Base-by-base conservation (phyloP, 2,797 vertebrate species). In the Etheostoma perlongum region DNA sequence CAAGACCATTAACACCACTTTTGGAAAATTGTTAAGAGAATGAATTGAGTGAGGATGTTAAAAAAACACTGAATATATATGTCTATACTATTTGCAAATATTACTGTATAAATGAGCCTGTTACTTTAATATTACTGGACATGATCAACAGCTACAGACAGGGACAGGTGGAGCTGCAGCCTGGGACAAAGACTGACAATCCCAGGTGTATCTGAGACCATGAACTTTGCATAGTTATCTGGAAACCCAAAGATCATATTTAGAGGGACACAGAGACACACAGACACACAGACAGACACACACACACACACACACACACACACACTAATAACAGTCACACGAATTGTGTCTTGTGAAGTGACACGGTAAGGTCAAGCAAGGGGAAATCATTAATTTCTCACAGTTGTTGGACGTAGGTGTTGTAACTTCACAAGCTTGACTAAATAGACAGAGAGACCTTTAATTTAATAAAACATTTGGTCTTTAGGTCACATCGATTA, bases 321-420 rank as follows among this genome's bases (percentile, higher is more conserved):
- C 6, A 67, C 14, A 46, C 59, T 63, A 75, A 70, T 59, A 68
- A 72, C 71, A 57, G 82, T 72, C 54, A 23, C 47, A 19, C 60
- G 60, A 57, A n/a, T 6, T n/a, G 57, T 42, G 49, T 63, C 70
- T 67, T n/a, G 12, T 40, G 64, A 60, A 51, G 27, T 9, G 12
- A 64, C 52, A 64, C 4, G 5, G 33, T 21, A 14, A 65, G 61
- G 30, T 74, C 16, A 54, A 19, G 16, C 2, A 4, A 59, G 44
- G 59, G 42, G 33, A 57, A 81, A 30, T 64, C 67, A 21, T 27
- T 12, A 19, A 62, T 30, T 42, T 48, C 42, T 55, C 23, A 23
- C 72, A 59, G 80, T 36, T 64, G 76, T 49, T 57, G 4, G 12
- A 36, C 10, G 5, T 6, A 25, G 5, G 14, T 10, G 23, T 16